Evolutionary conservation across 2,113 vertebrate genomes (phyloP).

Genomic region (Corydoras sp.): DNA sequence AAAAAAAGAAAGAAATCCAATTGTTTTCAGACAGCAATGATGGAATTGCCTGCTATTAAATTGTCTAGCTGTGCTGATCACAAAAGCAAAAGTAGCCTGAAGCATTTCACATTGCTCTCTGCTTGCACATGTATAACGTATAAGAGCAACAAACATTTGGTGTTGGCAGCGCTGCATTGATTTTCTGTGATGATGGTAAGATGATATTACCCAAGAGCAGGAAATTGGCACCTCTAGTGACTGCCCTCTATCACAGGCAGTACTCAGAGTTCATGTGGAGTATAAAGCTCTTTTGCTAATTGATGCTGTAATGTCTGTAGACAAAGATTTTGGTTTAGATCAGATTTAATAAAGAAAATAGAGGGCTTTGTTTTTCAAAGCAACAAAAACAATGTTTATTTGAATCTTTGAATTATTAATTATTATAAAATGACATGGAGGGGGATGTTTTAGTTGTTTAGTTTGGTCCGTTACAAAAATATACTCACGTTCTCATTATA

Average conservation of each 20-base stretch:
- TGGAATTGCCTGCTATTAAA: conserved; percentile 2
- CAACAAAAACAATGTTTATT: too few relatives aligned
- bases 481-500: too few relatives aligned
- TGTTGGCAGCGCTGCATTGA: conserved; percentile 52
- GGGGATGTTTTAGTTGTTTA: too few relatives aligned
- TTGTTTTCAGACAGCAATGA: neutral
- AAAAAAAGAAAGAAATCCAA: conserved; percentile 2
- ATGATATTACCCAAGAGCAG: conserved; percentile 58
- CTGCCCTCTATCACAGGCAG: conserved; percentile 23
- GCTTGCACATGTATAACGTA: conserved; percentile 26
- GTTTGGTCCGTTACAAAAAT: too few relatives aligned
- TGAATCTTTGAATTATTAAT: too few relatives aligned
- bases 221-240: conserved; percentile 54
- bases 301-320: too few relatives aligned
- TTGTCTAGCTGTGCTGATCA: neutral
- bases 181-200: conserved; percentile 66
- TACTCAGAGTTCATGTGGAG: conserved; percentile 1
- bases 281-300: neutral
- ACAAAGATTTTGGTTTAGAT: too few relatives aligned
- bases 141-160: conserved; percentile 37
- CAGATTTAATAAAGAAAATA: too few relatives aligned
- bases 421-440: too few relatives aligned
- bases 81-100: conserved; percentile 9
- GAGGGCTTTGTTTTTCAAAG: too few relatives aligned
- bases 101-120: conserved; percentile 4